Evolutionary conservation across 2,888 invertebrate genomes (phyloP).

Genomic region (Idaea dimidiata): DNA sequence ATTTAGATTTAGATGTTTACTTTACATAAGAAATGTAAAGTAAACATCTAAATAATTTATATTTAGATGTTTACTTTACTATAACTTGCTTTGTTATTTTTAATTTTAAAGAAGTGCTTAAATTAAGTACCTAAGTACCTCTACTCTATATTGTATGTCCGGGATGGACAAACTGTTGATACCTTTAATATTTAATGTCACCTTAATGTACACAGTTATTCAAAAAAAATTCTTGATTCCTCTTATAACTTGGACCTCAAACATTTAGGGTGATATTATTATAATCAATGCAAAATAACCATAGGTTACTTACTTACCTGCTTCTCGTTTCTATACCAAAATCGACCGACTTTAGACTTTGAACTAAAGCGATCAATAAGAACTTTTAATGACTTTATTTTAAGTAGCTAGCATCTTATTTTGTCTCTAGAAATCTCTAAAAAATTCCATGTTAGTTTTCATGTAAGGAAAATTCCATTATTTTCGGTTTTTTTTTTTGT

Average conservation of each 20-base stretch:
- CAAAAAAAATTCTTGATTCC: too few relatives aligned
- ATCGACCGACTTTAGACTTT: not conserved
- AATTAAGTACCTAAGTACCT: too few relatives aligned
- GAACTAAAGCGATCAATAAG: not conserved
- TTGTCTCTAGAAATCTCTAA: not conserved
- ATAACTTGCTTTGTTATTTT: too few relatives aligned
- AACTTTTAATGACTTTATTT: not conserved
- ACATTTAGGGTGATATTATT: not conserved
- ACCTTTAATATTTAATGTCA: too few relatives aligned
- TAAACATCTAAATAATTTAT: too few relatives aligned
- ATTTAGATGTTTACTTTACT: too few relatives aligned
- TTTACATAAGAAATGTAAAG: too few relatives aligned
- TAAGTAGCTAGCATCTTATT: not conserved
- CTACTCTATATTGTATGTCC: too few relatives aligned
- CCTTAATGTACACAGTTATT: too few relatives aligned
- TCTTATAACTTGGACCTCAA: conserved; percentile 25
- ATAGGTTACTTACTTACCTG: not conserved
- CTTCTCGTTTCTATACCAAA: not conserved
- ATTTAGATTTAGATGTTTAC: too few relatives aligned
- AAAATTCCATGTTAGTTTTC: not conserved
- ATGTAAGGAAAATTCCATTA: not conserved
- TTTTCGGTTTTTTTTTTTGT: not conserved
- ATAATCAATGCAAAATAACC: not conserved
- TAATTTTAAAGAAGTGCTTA: too few relatives aligned
- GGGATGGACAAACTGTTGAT: too few relatives aligned